Conservation (phyloP, 1,140 invertebrate genomes). For the Elysia chlorotica region DNA sequence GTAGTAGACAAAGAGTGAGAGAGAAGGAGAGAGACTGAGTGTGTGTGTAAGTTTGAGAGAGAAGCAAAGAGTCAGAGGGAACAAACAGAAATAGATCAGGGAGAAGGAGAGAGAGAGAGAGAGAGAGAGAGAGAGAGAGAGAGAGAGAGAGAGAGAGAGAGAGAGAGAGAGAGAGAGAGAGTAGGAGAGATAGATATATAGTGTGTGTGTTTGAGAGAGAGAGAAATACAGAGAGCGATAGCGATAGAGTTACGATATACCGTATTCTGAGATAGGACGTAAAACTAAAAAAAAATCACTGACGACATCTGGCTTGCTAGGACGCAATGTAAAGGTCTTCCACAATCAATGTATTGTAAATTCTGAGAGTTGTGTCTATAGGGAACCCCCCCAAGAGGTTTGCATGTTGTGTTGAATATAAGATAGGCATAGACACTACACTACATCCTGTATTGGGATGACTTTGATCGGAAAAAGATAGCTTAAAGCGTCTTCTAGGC, state of each 20-base stretch:
- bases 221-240: neutral
- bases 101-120: slow-evolving; percentile 2
- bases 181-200: neutral
- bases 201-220: neutral
- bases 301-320: too few relatives aligned
- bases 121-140: slow-evolving; percentile 1
- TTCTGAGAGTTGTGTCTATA: too few relatives aligned
- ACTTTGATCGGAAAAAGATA: too few relatives aligned
- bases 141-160: slow-evolving; percentile 7
- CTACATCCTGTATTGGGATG: too few relatives aligned
- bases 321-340: neutral
- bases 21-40: slow-evolving; percentile 14
- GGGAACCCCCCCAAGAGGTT: too few relatives aligned
- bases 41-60: slow-evolving; percentile 12
- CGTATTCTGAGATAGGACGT: neutral
- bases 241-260: neutral
- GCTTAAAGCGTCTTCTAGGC: too few relatives aligned
- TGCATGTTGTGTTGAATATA: too few relatives aligned
- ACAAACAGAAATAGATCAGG: too few relatives aligned
- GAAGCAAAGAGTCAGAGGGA: neutral
- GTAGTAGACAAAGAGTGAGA: slow-evolving; percentile 5
- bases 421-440: too few relatives aligned
- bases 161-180: neutral
- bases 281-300: too few relatives aligned
- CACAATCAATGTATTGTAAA: too few relatives aligned